These are phyloP conservation scores for Drepana falcataria DNA, from an alignment of 2,888 invertebrate species.

Conservation along the genomic window DNA sequence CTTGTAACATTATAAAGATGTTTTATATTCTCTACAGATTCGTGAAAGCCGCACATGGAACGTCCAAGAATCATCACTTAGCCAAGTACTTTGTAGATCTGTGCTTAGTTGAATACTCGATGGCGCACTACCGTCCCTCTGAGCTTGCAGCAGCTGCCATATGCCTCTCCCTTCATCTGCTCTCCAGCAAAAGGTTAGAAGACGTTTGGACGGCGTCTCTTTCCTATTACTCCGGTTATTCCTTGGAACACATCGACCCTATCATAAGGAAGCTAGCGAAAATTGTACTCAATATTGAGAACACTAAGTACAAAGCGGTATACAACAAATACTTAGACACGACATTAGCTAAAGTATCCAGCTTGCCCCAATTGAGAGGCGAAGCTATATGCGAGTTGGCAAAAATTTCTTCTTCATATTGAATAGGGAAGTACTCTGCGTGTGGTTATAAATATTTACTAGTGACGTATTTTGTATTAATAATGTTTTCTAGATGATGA, in stretches of 20 bases:
- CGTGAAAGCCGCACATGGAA: conserved; percentile 80
- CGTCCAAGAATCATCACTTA: conserved; percentile 83
- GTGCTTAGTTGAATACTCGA: conserved; percentile 87
- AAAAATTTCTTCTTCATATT: conserved; percentile 19
- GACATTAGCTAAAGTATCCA: conserved; percentile 82
- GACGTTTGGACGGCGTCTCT: conserved; percentile 87
- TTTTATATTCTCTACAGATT: conserved; percentile 63
- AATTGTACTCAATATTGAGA: conserved; percentile 83
- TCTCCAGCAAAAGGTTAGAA: conserved; percentile 69
- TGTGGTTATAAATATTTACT: conserved; percentile 13
- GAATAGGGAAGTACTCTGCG: not conserved
- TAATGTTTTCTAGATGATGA: conserved; percentile 18
- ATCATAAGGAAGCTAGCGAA: conserved; percentile 84
- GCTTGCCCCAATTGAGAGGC: conserved; percentile 80
- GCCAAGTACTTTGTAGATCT: conserved; percentile 96
- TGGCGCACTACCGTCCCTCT: conserved; percentile 89
- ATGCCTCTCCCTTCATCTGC: conserved; percentile 81
- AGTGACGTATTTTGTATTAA: conserved; percentile 16
- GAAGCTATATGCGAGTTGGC: conserved; percentile 48
- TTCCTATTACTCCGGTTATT: conserved; percentile 86
- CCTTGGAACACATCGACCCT: conserved; percentile 82
- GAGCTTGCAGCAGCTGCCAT: conserved; percentile 89
- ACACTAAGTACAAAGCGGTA: conserved; percentile 84
- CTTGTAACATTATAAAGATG: no score
- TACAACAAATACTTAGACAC: conserved; percentile 80